Conservation (phyloP, 2,113 vertebrate genomes). For the Setophaga petechia region DNA sequence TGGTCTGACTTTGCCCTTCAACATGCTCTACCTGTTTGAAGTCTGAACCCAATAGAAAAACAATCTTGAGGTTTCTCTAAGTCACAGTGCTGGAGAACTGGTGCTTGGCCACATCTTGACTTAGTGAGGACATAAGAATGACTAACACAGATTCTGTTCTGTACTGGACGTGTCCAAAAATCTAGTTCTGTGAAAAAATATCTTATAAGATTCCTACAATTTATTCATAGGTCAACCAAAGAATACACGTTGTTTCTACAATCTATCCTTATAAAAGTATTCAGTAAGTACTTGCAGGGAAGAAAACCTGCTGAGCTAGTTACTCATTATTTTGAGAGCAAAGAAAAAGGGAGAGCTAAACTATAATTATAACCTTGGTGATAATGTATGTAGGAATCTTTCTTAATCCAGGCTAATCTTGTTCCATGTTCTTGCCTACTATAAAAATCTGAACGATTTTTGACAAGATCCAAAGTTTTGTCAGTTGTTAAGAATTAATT, state of each 20-base stretch:
- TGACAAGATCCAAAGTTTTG: conserved; percentile 83
- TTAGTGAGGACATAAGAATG: neutral
- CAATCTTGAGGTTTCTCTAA: neutral
- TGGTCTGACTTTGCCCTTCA: neutral
- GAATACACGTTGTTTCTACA: neutral
- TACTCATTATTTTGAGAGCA: conserved; percentile 43
- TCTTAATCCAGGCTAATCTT: conserved; percentile 43
- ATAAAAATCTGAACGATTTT: conserved; percentile 75
- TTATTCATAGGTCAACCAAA: neutral
- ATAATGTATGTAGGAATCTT: conserved; percentile 29
- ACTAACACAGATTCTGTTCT: neutral
- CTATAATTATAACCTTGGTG: conserved; percentile 40
- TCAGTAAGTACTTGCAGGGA: neutral
- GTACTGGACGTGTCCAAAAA: neutral
- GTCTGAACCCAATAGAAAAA: neutral
- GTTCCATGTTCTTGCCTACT: conserved; percentile 54
- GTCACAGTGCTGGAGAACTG: neutral
- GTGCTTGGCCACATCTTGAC: neutral
- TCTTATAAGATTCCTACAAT: neutral
- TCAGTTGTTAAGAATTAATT: conserved; percentile 87
- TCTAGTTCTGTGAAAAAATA: neutral
- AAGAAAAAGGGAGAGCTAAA: conserved; percentile 20
- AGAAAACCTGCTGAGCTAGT: conserved; percentile 38
- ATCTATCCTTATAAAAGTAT: neutral
- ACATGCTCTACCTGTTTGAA: neutral